Percentiles rank a stretch among this genome's conserved stretches.
phyloP scores from a whole-genome alignment of 2,888 invertebrate genomes.

The Orthosia cruda region DNA sequence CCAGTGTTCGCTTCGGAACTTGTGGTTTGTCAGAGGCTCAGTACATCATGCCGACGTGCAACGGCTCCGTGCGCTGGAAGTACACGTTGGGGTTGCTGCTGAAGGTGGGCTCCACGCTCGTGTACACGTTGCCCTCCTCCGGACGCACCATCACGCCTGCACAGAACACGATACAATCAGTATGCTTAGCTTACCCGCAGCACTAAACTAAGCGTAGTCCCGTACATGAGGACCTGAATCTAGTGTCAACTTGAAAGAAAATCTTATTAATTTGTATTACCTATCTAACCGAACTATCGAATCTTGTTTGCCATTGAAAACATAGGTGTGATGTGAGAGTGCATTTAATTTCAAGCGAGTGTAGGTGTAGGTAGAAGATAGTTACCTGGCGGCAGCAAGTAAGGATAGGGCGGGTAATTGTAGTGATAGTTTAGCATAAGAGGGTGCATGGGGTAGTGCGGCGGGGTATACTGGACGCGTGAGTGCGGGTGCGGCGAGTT shows the following conservation, averaged over 20 bases:
- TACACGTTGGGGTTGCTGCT: slow-evolving; percentile 98
- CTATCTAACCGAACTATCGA: not conserved
- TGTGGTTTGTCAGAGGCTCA: slow-evolving; percentile 90
- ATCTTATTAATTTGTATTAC: not conserved
- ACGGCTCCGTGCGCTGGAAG: slow-evolving; percentile 95
- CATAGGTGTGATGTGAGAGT: slow-evolving; percentile 35
- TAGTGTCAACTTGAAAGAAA: slow-evolving; percentile 10
- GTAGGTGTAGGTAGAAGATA: slow-evolving; percentile 70
- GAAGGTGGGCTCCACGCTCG: slow-evolving; percentile 96
- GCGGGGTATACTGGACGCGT: slow-evolving; percentile 88
- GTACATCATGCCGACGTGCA: slow-evolving; percentile 98
- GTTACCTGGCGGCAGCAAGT: slow-evolving; percentile 90
- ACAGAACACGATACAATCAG: slow-evolving; percentile 63
- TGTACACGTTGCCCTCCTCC: slow-evolving; percentile 96
- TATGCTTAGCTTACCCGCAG: slow-evolving; percentile 28
- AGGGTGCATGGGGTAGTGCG: slow-evolving; percentile 90
- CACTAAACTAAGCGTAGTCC: slow-evolving; percentile 6
- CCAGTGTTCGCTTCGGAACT: slow-evolving; percentile 89
- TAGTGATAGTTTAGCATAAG: slow-evolving; percentile 89
- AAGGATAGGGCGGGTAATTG: slow-evolving; percentile 89
- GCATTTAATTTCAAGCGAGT: slow-evolving; percentile 62
- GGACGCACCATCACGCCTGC: slow-evolving; percentile 95
- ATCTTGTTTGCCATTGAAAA: not conserved
- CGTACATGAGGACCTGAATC: slow-evolving; percentile 33
- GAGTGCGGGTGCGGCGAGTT: slow-evolving; percentile 88